Base-by-base conservation (phyloP, 2,888 invertebrate species). In the Arge pagana region DNA sequence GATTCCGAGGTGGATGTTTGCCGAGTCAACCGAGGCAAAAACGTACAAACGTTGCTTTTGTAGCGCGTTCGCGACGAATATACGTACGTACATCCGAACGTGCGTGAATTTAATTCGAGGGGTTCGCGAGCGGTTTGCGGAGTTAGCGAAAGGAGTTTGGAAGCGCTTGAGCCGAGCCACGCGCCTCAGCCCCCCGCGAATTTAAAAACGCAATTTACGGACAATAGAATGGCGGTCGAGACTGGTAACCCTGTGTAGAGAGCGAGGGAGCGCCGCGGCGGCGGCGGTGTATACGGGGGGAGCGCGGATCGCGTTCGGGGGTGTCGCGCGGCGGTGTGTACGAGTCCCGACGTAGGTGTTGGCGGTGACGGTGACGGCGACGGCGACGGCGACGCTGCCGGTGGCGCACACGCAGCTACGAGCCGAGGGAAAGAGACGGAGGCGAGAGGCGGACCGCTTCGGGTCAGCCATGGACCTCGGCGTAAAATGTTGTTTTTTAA, bases 401-500 rank as follows among this genome's bases (percentile, higher is more conserved):
- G n/a, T n/a, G n/a, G n/a, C n/a, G n/a, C n/a, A n/a, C n/a, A n/a
- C n/a, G n/a, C n/a, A n/a, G n/a, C n/a, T n/a, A n/a, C n/a, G n/a
- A n/a, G n/a, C n/a, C 28, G 16, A 15, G n/a, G 6, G 18, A 36
- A 18, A 16, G 16, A n/a, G 19, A 16, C 7, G 1, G 16, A 15
- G 16, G 18, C 16, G 18, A 3, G 6, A 5, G 56, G 31, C 52
- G 31, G 42, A 13, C 52, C 55, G 50, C 52, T 49, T 54, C 55
- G 57, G 61, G 58, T 58, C 53, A 54, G 45, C 52, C 59, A n/a
- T 42, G 54, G 40, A 49, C 51, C 50, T 53, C 57, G 56, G 67
- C 70, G 66, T 72, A 67, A 74, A 71, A 72, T 72, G 74, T 74
- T 74, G 73, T 72, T 73, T 74, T 74, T 74, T 72, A 74, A 74